A percentile compares a stretch with the other conserved stretches of the same genome.
Evolutionary conservation across 2,113 vertebrate genomes (phyloP).

Genomic region (Tupaia tana): DNA sequence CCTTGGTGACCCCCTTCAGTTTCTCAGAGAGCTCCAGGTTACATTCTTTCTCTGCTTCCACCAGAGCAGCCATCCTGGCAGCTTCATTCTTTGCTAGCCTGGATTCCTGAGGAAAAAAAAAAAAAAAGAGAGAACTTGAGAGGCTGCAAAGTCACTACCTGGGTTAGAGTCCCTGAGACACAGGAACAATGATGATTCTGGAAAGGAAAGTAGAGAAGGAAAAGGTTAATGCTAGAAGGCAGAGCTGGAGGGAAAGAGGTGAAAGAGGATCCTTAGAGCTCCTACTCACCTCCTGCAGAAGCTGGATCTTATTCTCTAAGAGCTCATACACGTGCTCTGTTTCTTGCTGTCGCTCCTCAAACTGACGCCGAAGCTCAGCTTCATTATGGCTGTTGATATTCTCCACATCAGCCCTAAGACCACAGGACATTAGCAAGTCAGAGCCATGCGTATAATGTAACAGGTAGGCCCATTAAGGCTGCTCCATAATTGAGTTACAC

Average conservation of each 20-base stretch:
- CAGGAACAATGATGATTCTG: background rate
- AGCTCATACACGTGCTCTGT: slow-evolving; percentile 89
- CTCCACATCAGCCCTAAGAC: slow-evolving; percentile 87
- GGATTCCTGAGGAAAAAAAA: slow-evolving; percentile 87
- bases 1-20: slow-evolving; percentile 85
- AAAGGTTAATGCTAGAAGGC: background rate
- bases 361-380: slow-evolving; percentile 87
- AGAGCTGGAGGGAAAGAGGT: background rate
- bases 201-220: background rate
- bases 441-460: background rate
- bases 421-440: background rate
- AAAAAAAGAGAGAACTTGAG: background rate
- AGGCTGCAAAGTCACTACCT: accelerated
- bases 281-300: slow-evolving; percentile 91
- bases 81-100: slow-evolving; percentile 89
- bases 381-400: slow-evolving; percentile 89
- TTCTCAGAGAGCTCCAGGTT: slow-evolving; percentile 88
- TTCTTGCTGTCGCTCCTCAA: slow-evolving; percentile 89
- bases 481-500: background rate
- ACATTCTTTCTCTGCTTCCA: slow-evolving; percentile 87
- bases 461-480: background rate
- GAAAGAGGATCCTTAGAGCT: accelerated
- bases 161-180: background rate
- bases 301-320: slow-evolving; percentile 92
- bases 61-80: slow-evolving; percentile 85